phyloP scores from a whole-genome alignment of 2,888 invertebrate species.

The Nephrotoma guestfalica region DNA sequence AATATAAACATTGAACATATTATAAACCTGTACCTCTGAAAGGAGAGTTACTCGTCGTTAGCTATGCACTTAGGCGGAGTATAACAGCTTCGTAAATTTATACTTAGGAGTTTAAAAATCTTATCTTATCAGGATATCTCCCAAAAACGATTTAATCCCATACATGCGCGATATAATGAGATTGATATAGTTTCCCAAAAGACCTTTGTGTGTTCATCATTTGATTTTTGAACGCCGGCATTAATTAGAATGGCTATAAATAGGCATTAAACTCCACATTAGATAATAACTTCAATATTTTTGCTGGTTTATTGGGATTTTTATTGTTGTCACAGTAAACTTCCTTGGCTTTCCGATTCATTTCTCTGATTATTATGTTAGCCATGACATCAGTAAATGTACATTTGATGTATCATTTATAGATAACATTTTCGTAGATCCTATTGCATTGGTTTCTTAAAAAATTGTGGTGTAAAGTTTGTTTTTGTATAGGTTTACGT shows the following conservation, averaged over 20 bases:
- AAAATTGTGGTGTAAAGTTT: background rate
- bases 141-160: background rate
- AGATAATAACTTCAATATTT: background rate
- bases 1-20: no score
- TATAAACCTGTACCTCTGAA: no score
- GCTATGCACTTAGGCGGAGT: no score
- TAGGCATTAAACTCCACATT: background rate
- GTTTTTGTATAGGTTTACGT: background rate
- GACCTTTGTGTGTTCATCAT: background rate
- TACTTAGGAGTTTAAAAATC: no score
- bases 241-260: background rate
- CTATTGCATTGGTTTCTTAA: no score
- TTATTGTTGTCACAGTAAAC: background rate
- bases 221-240: no score
- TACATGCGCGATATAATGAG: background rate
- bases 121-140: background rate
- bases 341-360: background rate
- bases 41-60: no score
- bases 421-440: background rate
- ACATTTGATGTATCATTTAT: background rate
- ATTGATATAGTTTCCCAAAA: background rate
- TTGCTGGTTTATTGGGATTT: background rate
- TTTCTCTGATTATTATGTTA: background rate
- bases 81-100: no score
- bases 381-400: background rate